These are phyloP conservation scores for Polypedilum vanderplanki DNA, from an alignment of 1,140 invertebrate species.

Conservation along the genomic window DNA sequence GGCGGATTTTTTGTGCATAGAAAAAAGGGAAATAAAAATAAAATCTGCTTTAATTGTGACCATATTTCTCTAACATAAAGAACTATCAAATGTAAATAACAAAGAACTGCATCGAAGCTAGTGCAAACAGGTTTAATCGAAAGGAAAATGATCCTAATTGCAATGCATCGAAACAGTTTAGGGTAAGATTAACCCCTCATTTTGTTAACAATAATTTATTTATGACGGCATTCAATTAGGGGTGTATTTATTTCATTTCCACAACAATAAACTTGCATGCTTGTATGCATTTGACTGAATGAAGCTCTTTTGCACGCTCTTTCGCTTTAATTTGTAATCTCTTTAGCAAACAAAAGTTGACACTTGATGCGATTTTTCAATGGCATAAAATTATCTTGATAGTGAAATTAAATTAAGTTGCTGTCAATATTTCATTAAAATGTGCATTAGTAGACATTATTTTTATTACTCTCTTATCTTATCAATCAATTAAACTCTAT, in stretches of 20 bases:
- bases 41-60: slow-evolving; percentile 27
- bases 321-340: slow-evolving; percentile 25
- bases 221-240: slow-evolving; percentile 28
- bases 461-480: not conserved
- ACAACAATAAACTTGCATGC: slow-evolving; percentile 10
- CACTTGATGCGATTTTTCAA: slow-evolving; percentile 8
- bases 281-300: not conserved
- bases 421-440: not conserved
- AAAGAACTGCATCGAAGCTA: not conserved
- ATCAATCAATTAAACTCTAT: slow-evolving; percentile 7
- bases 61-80: slow-evolving; percentile 12
- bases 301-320: not conserved
- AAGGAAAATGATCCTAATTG: slow-evolving; percentile 23
- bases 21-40: not conserved
- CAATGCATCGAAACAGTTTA: not conserved
- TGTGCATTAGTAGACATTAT: not conserved
- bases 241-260: slow-evolving; percentile 4
- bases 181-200: slow-evolving; percentile 20
- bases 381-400: not conserved
- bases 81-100: slow-evolving; percentile 27
- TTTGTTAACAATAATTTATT: slow-evolving; percentile 21
- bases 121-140: slow-evolving; percentile 22
- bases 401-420: slow-evolving; percentile 4
- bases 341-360: not conserved
- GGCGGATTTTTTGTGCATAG: not conserved